phyloP scores from a whole-genome alignment of 2,797 vertebrate genomes.

The Cyprinella venusta region DNA sequence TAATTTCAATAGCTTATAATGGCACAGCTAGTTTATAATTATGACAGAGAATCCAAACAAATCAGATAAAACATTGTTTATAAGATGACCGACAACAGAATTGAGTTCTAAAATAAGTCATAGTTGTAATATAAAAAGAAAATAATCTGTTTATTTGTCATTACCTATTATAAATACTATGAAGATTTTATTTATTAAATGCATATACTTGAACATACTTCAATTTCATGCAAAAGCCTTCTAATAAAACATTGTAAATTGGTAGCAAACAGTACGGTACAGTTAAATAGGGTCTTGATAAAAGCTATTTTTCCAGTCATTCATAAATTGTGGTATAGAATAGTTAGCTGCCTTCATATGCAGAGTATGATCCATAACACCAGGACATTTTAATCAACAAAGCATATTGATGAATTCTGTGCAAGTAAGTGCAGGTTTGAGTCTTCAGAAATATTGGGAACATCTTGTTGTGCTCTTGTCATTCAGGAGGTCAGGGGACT shows the following conservation, averaged over 20 bases:
- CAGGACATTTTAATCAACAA: background rate
- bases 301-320: background rate
- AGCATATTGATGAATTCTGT: background rate
- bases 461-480: background rate
- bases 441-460: background rate
- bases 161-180: background rate
- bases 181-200: background rate
- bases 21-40: background rate
- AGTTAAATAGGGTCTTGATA: conserved; percentile 20
- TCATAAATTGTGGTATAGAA: background rate
- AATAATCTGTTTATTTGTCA: background rate
- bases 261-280: too few relatives aligned
- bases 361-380: conserved; percentile 13
- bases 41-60: conserved; percentile 1
- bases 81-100: background rate
- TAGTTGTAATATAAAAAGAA: background rate
- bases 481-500: conserved; percentile 5
- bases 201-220: conserved; percentile 23
- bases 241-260: background rate
- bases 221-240: conserved; percentile 1
- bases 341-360: conserved; percentile 18
- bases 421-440: background rate
- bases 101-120: conserved; percentile 19
- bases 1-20: background rate
- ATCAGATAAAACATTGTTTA: background rate